Evolutionary conservation across 2,113 vertebrate species (phyloP), one percentile per base, ranked within the genome.

Genomic region (Bos taurus): DNA sequence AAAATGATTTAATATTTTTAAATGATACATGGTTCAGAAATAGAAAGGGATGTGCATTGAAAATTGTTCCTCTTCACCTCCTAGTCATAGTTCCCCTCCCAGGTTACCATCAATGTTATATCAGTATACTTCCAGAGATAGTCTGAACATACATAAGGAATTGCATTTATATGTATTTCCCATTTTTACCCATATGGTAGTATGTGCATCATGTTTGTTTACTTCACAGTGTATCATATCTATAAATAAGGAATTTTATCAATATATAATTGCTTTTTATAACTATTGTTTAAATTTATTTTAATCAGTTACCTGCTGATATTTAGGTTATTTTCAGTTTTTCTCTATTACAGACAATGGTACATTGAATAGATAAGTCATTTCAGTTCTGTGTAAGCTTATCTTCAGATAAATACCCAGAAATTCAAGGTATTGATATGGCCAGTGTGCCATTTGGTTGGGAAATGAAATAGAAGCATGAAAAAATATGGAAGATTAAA

Each of bases 21-120:
- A 84, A 77, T 84, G 71, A 81, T 71, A 54, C 16, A 19, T 95
- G 23, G 9, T 96, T 92, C 88, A 91, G 94, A 97, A 91, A 78
- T 77, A 86, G 62, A 88, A 91, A 96, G 54, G 3, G n/a, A 67
- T 82, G 43, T 77, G 59, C 3, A 23, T 26, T 86, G 7, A 95
- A 95, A 84, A 80, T 28, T 74, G 56, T 62, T 14, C n/a, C 56
- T 91, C 12, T 88, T 93, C 5, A 80, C 93, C 71, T 89, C 12
- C 71, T 16, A 82, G 10, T 54, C 59, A 90, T 74, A 74, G 52
- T 48, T 88, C 14, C 40, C 2, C 2, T 84, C 28, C 62, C 30
- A 94, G 17, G 33, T 81, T 86, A 59, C 25, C 57, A 88, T 88
- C 43, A 88, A 1, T 87, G 12, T 88, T 92, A 43, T 85, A 43